These are phyloP conservation scores for Salmo trutta DNA, from an alignment of 2,797 vertebrate genomes.

Conservation along the genomic window DNA sequence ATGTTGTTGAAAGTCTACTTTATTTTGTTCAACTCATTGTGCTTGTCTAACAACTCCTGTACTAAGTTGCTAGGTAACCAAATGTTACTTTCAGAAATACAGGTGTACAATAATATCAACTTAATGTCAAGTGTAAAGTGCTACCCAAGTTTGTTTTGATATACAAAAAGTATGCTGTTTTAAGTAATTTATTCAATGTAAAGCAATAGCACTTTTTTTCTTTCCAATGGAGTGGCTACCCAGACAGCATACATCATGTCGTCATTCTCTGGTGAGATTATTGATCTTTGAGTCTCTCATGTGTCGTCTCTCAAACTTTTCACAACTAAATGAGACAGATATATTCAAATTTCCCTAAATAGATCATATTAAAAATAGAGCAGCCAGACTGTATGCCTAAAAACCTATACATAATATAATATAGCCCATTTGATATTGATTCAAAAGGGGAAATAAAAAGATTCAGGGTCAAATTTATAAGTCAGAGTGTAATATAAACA, in stretches of 20 bases:
- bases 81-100: not conserved
- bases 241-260: conserved; percentile 67
- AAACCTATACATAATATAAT: conserved; percentile 50
- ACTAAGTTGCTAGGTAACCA: too few relatives aligned
- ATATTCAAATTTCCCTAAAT: conserved; percentile 71
- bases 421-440: conserved; percentile 59
- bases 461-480: not conserved
- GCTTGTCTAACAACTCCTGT: too few relatives aligned
- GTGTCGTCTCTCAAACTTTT: conserved; percentile 70
- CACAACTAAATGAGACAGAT: conserved; percentile 75
- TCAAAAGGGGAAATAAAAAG: conserved; percentile 33
- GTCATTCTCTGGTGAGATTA: conserved; percentile 69
- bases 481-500: conserved; percentile 15
- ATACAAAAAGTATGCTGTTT: conserved; percentile 67
- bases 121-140: not conserved
- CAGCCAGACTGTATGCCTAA: conserved; percentile 62
- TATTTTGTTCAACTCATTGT: not conserved
- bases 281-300: conserved; percentile 68
- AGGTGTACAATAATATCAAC: not conserved
- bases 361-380: conserved; percentile 70
- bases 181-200: conserved; percentile 71
- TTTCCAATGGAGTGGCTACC: conserved; percentile 34
- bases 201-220: conserved; percentile 39
- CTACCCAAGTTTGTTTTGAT: conserved; percentile 63
- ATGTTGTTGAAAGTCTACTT: not conserved